These are phyloP conservation scores for Australoheros scitulus DNA, from an alignment of 2,113 vertebrate genomes.

Conservation along the genomic window DNA sequence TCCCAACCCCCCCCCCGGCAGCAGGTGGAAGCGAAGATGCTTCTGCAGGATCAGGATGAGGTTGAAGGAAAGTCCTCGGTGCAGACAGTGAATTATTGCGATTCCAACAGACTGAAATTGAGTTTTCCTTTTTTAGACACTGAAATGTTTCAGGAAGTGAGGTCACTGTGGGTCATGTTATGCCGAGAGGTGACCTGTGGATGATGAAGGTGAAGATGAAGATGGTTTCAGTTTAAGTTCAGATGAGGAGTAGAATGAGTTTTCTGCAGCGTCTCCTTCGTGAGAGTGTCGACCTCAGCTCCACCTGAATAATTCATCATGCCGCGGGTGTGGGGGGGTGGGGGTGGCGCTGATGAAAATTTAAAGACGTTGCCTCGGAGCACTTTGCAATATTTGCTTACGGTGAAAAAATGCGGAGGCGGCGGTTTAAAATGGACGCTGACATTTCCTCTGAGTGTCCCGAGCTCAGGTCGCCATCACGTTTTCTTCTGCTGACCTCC, in stretches of 20 bases:
- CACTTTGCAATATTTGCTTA: conserved; percentile 48
- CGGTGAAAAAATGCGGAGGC: conserved; percentile 17
- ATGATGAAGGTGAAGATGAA: background rate
- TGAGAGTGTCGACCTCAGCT: conserved; percentile 39
- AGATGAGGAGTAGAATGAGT: background rate
- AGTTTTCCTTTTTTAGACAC: too few species aligned
- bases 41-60: background rate
- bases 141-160: background rate
- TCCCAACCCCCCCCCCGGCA: too few species aligned
- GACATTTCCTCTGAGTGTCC: background rate
- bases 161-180: background rate
- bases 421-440: conserved; percentile 11
- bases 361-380: conserved; percentile 43
- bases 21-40: background rate
- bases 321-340: background rate
- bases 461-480: background rate
- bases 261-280: conserved; percentile 9
- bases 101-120: too few species aligned
- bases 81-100: too few species aligned
- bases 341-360: conserved; percentile 34
- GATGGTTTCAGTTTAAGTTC: background rate
- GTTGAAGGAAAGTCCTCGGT: background rate
- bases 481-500: background rate
- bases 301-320: conserved; percentile 51
- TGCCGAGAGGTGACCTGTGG: background rate